These are phyloP conservation scores for Falcunculus frontatus DNA, from an alignment of 2,113 vertebrate genomes.

Conservation along the genomic window DNA sequence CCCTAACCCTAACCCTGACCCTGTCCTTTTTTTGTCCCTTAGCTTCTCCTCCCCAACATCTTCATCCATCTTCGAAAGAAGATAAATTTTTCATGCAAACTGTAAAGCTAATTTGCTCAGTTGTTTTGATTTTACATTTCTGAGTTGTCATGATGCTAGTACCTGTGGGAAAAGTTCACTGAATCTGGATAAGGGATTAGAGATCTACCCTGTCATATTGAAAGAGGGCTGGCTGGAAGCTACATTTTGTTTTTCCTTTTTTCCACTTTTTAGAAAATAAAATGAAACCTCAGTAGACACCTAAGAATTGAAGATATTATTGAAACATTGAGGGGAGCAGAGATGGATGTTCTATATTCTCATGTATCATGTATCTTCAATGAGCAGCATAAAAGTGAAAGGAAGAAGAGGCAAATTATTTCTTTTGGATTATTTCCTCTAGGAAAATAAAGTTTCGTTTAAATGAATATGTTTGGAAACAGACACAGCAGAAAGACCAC, in stretches of 20 bases:
- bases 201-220: not conserved
- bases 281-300: not conserved
- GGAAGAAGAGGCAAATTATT: not conserved
- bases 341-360: not conserved
- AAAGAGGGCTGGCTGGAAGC: not conserved
- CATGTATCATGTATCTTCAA: not conserved
- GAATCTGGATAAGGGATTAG: not conserved
- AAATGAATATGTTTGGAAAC: not conserved
- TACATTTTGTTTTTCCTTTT: not conserved
- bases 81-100: not conserved
- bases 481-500: not conserved
- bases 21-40: not conserved
- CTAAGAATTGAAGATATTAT: not conserved
- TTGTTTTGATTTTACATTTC: slow-evolving; percentile 38
- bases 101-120: not conserved
- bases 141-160: not conserved
- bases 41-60: not conserved
- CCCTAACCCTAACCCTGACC: not conserved
- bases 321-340: not conserved
- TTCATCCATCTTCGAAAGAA: not conserved
- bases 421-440: not conserved
- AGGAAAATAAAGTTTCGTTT: not conserved
- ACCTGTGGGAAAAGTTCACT: slow-evolving; percentile 4
- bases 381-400: not conserved
- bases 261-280: not conserved